A percentile compares a stretch with the other conserved stretches of the same genome.
These are phyloP conservation scores for Ophion ventricosus DNA, from an alignment of 2,888 invertebrate species.

Conservation along the genomic window DNA sequence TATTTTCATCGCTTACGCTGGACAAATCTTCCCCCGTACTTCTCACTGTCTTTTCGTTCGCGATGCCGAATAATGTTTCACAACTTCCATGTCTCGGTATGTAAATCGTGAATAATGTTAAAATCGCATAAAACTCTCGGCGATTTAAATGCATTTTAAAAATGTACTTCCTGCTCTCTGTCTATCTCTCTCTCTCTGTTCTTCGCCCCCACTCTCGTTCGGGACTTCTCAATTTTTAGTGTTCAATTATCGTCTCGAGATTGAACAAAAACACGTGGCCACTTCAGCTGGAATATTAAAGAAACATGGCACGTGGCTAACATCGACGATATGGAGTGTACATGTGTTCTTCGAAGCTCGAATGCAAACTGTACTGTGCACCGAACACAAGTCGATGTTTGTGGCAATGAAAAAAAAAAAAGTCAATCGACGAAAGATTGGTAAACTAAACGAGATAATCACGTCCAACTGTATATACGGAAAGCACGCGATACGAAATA, in stretches of 20 bases:
- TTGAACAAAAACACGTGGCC: constrained; percentile 54
- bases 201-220: not conserved
- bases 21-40: not conserved
- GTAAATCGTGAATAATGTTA: constrained; percentile 30
- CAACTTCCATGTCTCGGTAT: not conserved
- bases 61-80: not conserved
- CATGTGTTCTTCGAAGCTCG: constrained; percentile 35
- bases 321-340: constrained; percentile 33
- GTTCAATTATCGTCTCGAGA: constrained; percentile 23
- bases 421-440: constrained; percentile 49
- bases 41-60: constrained; percentile 2
- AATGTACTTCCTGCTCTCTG: constrained; percentile 27
- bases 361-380: constrained; percentile 8
- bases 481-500: constrained; percentile 3
- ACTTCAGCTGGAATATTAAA: constrained; percentile 38
- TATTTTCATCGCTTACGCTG: not conserved
- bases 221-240: constrained; percentile 1
- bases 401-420: constrained; percentile 23
- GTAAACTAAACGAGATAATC: constrained; percentile 41
- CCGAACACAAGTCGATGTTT: constrained; percentile 1
- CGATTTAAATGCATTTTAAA: constrained; percentile 34
- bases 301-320: constrained; percentile 54
- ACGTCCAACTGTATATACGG: not conserved
- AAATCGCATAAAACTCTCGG: constrained; percentile 28
- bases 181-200: constrained; percentile 2